Conservation (phyloP, 2,797 vertebrate species). For the Pristis pectinata region DNA sequence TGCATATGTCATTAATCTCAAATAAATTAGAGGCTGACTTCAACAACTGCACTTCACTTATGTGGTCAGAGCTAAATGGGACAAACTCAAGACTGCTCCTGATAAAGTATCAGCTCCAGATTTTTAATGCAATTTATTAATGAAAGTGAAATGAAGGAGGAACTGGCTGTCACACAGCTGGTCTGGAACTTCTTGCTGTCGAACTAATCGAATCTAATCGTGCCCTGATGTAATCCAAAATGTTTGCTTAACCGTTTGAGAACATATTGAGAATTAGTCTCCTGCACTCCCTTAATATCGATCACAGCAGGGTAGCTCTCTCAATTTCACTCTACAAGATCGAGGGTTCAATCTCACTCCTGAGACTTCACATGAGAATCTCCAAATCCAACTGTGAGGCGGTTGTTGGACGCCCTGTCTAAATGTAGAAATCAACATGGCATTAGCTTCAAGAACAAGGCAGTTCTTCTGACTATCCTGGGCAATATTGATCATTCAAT, state of each 20-base stretch:
- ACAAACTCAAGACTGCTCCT: background rate
- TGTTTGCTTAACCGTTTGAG: constrained; percentile 19
- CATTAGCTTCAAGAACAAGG: background rate
- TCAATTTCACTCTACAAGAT: too few relatives aligned
- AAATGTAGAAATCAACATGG: background rate
- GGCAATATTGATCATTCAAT: background rate
- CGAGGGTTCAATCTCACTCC: too few relatives aligned
- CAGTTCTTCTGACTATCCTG: background rate
- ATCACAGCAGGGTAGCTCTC: background rate
- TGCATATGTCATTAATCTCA: constrained; percentile 28
- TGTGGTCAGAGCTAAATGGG: constrained; percentile 26
- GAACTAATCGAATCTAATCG: background rate
- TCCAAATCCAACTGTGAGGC: too few relatives aligned
- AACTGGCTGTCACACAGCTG: constrained; percentile 23
- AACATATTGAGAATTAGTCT: background rate
- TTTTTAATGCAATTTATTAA: constrained; percentile 35
- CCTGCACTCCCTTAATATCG: background rate
- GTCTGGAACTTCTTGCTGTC: background rate
- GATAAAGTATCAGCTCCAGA: constrained; percentile 26
- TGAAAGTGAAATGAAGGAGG: constrained; percentile 24
- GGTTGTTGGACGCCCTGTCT: background rate
- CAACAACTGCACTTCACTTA: constrained; percentile 13
- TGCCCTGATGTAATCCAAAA: background rate
- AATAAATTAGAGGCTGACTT: constrained; percentile 27
- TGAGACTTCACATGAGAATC: too few relatives aligned